Evolutionary conservation across 2,113 vertebrate genomes (phyloP).

Genomic region (Tragelaphus strepsiceros): DNA sequence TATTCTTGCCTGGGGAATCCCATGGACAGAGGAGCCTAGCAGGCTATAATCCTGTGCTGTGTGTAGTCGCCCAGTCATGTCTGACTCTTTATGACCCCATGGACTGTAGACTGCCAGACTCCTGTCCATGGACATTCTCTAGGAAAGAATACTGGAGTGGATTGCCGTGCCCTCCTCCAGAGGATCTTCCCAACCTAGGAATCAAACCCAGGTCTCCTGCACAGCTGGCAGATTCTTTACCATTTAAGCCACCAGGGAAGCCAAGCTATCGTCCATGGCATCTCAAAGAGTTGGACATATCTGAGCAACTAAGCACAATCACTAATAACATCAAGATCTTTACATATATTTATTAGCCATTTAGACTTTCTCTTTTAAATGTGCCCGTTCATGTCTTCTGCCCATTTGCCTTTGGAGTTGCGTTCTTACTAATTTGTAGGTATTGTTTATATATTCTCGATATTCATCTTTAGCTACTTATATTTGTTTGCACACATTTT

Average conservation of each 20-base stretch:
- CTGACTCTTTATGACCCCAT: neutral
- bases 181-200: neutral
- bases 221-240: neutral
- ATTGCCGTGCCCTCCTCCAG: neutral
- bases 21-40: neutral
- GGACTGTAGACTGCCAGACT: neutral
- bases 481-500: neutral
- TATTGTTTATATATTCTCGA: neutral
- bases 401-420: neutral
- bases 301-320: neutral
- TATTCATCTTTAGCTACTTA: neutral
- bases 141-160: neutral
- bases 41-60: neutral
- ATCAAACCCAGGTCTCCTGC: neutral
- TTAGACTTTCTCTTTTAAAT: neutral
- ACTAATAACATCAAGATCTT: neutral
- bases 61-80: neutral
- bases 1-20: neutral
- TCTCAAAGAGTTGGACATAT: neutral
- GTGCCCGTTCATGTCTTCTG: neutral
- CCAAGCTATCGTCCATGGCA: neutral
- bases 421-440: neutral
- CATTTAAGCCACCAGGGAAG: neutral
- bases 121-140: neutral
- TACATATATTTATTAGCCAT: neutral